Evolutionary conservation across 1,140 invertebrate genomes (phyloP).

Genomic region (Agrypnia vestita): DNA sequence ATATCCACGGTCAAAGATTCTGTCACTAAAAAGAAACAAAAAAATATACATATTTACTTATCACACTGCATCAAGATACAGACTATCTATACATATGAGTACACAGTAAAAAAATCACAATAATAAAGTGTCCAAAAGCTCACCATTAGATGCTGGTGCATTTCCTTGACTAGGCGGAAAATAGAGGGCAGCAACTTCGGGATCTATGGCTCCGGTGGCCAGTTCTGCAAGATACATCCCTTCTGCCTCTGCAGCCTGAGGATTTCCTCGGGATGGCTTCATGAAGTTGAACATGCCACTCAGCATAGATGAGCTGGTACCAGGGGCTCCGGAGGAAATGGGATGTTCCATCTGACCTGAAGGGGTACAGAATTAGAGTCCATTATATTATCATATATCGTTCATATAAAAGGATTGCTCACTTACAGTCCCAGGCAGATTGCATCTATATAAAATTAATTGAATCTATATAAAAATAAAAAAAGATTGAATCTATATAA

Average conservation of each 20-base stretch:
- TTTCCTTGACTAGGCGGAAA: constrained; percentile 76
- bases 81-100: neutral
- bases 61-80: neutral
- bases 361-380: neutral
- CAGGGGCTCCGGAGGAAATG: constrained; percentile 68
- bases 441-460: too few relatives aligned
- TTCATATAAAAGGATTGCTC: too few relatives aligned
- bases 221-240: constrained; percentile 96
- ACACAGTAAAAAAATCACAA: neutral
- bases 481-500: too few relatives aligned
- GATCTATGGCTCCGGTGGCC: constrained; percentile 90
- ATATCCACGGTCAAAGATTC: constrained; percentile 55
- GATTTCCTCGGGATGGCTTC: constrained; percentile 83
- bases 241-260: constrained; percentile 74
- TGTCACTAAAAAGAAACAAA: constrained; percentile 6
- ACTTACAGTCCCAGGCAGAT: too few relatives aligned
- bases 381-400: neutral
- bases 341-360: constrained; percentile 24
- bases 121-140: neutral
- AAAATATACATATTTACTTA: neutral
- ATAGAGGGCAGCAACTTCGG: constrained; percentile 91
- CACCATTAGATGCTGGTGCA: constrained; percentile 8
- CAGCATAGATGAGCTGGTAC: constrained; percentile 82
- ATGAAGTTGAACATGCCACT: constrained; percentile 95
- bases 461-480: too few relatives aligned